Evolutionary conservation across 2,113 vertebrate species (phyloP).

Genomic region (Urocolius indicus): DNA sequence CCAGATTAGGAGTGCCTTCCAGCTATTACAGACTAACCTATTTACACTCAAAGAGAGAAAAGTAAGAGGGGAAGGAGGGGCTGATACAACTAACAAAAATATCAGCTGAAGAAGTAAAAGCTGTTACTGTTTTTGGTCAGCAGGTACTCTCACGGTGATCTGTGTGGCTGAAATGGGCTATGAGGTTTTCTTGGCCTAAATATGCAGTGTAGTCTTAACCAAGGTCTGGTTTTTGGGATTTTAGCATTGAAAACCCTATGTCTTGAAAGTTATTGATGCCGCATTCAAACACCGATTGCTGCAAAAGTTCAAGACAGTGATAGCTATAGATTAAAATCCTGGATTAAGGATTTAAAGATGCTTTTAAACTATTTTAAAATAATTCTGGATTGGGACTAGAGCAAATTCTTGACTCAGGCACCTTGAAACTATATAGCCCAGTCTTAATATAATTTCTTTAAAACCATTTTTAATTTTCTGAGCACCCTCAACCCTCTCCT

Average conservation of each 20-base stretch:
- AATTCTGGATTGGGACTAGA: background rate
- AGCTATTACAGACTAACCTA: background rate
- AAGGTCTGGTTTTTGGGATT: background rate
- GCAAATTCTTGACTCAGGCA: background rate
- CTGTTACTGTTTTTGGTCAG: background rate
- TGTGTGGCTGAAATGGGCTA: background rate
- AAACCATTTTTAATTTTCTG: background rate
- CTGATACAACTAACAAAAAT: rapidly evolving
- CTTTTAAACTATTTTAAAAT: background rate
- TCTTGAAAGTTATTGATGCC: background rate
- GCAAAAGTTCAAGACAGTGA: background rate
- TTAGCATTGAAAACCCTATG: rapidly evolving
- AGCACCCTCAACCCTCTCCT: background rate
- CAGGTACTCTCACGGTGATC: rapidly evolving
- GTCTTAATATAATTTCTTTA: background rate
- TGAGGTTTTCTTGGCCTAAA: background rate
- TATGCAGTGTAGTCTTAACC: rapidly evolving
- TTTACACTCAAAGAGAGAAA: background rate
- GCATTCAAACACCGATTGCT: background rate
- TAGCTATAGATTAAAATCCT: background rate
- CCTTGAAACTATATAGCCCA: background rate
- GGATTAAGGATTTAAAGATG: background rate
- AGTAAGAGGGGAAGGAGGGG: rapidly evolving
- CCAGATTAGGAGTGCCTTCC: background rate
- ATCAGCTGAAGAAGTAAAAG: rapidly evolving